These are phyloP conservation scores for Seison nebaliae DNA, from an alignment of 1,140 invertebrate species.

Conservation along the genomic window DNA sequence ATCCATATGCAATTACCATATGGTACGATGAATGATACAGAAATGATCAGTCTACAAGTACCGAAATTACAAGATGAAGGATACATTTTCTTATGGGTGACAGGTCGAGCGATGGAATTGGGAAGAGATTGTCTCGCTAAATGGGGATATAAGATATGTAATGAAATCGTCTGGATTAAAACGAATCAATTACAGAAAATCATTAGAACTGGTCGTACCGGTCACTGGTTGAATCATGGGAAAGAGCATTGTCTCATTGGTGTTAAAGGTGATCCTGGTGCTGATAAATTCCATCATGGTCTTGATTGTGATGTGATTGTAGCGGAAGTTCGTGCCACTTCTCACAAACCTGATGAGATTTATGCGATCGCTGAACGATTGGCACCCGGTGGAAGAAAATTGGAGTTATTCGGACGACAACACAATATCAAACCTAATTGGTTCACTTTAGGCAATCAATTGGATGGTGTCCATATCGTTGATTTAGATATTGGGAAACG, in stretches of 20 bases:
- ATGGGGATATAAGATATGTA: conserved; percentile 79
- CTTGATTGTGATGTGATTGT: conserved; percentile 92
- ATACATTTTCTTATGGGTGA: conserved; percentile 86
- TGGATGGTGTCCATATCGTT: conserved; percentile 67
- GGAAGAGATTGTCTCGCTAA: conserved; percentile 54
- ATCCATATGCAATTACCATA: conserved; percentile 95
- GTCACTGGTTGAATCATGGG: conserved; percentile 92
- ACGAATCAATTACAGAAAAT: conserved; percentile 89
- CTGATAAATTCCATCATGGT: conserved; percentile 55
- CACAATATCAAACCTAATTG: conserved; percentile 95
- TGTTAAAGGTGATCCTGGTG: conserved; percentile 51
- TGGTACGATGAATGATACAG: conserved; percentile 93
- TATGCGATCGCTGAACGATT: conserved; percentile 46
- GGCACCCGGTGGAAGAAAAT: conserved; percentile 61
- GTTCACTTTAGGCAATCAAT: conserved; percentile 79
- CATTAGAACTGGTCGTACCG: conserved; percentile 74
- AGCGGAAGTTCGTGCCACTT: conserved; percentile 78
- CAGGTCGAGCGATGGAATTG: conserved; percentile 39
- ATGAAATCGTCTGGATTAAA: conserved; percentile 95
- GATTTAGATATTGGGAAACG: conserved; percentile 65
- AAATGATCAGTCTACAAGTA: conserved; percentile 76
- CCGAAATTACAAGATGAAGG: conserved; percentile 72
- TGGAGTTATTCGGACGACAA: conserved; percentile 78
- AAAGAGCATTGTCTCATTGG: conserved; percentile 79
- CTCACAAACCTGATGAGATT: conserved; percentile 90